These are phyloP conservation scores for Heptranchias perlo DNA, from an alignment of 2,113 vertebrate genomes.

Conservation along the genomic window DNA sequence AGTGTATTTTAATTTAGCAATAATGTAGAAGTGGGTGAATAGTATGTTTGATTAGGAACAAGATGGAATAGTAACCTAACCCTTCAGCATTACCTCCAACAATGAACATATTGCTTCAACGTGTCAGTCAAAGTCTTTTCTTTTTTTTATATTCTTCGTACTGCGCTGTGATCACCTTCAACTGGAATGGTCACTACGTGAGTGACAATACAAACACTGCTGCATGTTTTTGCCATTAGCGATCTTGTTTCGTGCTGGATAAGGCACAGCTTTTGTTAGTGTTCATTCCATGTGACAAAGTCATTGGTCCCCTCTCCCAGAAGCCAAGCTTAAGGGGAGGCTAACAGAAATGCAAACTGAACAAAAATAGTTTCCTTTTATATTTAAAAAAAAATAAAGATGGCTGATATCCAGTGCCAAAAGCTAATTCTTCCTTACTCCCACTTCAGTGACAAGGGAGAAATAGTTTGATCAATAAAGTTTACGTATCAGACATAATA, in stretches of 20 bases:
- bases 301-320: not conserved
- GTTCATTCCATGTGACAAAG: not conserved
- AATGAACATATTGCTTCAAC: conserved; percentile 23
- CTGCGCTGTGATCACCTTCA: not conserved
- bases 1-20: conserved; percentile 8
- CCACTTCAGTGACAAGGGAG: not conserved
- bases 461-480: not conserved
- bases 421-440: not conserved
- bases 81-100: not conserved
- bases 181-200: not conserved
- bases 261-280: not conserved
- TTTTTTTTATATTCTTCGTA: not conserved
- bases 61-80: not conserved
- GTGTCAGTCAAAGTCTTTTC: conserved; percentile 23
- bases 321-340: not conserved
- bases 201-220: not conserved
- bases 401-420: not conserved
- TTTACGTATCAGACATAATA: not conserved
- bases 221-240: not conserved
- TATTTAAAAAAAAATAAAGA: not conserved
- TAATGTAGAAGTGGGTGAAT: conserved; percentile 33
- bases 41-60: conserved; percentile 29
- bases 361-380: not conserved
- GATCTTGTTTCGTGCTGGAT: not conserved
- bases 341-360: not conserved